A percentile compares a stretch with the other conserved stretches of the same genome.
These are phyloP conservation scores for Myzus persicae DNA, from an alignment of 1,140 invertebrate species.

Conservation along the genomic window DNA sequence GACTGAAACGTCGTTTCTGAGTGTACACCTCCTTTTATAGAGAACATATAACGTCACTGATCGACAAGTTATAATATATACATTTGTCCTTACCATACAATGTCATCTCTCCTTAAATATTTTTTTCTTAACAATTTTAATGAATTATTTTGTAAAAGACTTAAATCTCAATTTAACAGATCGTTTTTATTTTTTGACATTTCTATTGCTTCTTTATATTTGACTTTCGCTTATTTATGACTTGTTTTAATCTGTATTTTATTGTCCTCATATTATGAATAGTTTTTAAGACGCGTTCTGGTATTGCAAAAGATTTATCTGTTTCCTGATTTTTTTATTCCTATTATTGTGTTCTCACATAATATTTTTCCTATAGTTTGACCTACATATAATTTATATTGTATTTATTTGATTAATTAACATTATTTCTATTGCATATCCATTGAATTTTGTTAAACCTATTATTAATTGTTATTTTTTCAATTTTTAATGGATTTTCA, in stretches of 20 bases:
- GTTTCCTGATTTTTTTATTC: not conserved
- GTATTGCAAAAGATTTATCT: not conserved
- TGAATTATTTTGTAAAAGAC: not conserved
- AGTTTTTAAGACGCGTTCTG: not conserved
- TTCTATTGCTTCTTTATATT: not conserved
- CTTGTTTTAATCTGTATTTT: conserved; percentile 2
- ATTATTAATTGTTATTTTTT: not conserved
- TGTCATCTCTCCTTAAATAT: not conserved
- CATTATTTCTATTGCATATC: not conserved
- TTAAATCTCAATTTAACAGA: not conserved
- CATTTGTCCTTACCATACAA: not conserved
- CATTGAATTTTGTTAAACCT: not conserved
- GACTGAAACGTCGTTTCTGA: not conserved
- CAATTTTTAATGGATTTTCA: no score
- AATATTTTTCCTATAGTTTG: not conserved
- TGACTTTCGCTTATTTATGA: conserved; percentile 2
- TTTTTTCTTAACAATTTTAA: not conserved
- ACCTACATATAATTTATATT: conserved; percentile 2
- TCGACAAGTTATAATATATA: not conserved
- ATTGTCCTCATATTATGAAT: not conserved
- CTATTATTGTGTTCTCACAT: not conserved
- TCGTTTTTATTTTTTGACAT: not conserved
- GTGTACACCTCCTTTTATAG: not conserved
- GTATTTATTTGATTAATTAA: not conserved
- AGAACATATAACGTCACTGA: not conserved